Conservation (phyloP, 1,140 invertebrate genomes). For the Bilobella aurantiaca region DNA sequence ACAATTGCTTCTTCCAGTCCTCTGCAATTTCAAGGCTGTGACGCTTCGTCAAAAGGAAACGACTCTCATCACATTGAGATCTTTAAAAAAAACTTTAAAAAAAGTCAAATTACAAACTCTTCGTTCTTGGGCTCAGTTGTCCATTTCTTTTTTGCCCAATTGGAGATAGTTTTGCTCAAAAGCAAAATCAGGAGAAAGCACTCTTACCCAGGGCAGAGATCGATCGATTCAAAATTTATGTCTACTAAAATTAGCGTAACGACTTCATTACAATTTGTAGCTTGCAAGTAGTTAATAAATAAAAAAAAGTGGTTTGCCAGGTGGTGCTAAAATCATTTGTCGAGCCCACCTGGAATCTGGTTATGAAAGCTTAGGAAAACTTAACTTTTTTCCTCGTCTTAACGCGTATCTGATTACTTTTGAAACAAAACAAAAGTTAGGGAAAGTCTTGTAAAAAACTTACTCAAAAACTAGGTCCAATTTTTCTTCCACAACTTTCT, state of each 20-base stretch:
- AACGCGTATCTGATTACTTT: background rate
- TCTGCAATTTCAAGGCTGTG: constrained; percentile 21
- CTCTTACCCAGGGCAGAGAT: background rate
- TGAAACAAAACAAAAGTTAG: background rate
- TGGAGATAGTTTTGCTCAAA: background rate
- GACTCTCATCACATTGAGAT: constrained; percentile 24
- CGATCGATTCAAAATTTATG: background rate
- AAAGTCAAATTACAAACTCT: background rate
- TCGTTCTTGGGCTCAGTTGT: too few species aligned
- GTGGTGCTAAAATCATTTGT: background rate
- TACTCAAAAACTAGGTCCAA: constrained; percentile 25
- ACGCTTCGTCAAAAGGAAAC: constrained; percentile 19
- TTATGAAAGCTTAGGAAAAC: constrained; percentile 2
- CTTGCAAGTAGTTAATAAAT: background rate
- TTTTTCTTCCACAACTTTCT: constrained; percentile 28
- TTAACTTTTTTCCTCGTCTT: constrained; percentile 3
- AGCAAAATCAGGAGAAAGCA: background rate
- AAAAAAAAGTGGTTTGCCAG: background rate
- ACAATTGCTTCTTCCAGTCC: constrained; percentile 28
- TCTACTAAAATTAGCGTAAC: background rate
- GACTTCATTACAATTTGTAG: background rate
- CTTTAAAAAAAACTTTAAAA: constrained; percentile 15
- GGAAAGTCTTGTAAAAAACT: too few species aligned
- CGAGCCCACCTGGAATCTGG: background rate
- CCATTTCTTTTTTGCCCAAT: background rate